Evolutionary conservation across 2,113 vertebrate species (phyloP), one percentile per base, ranked within the genome.

Genomic region (Neolamprologus caudopunctatus): DNA sequence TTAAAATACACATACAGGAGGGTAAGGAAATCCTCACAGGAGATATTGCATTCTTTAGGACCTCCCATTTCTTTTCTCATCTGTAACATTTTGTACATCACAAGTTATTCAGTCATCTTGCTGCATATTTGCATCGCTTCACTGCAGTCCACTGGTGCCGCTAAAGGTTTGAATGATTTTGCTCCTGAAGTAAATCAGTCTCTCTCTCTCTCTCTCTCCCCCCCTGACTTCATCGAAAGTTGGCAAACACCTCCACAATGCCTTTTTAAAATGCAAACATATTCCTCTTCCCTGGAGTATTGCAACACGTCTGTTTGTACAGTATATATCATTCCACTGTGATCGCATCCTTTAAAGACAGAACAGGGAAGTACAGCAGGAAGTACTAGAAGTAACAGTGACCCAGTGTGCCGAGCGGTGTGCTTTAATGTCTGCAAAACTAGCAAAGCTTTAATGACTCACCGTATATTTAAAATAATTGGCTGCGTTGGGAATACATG

Each of bases 191-290:
- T 73, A 45, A 73, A 73, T 73, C 68, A 45, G 37, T 73, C 37
- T 14, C 8, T 2, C 4, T 33, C 2, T 8, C 28, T 31, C 28
- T 31, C 28, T 31, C 6, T 6, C 28, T 6, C 28, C 0, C 6
- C 21, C 21, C 12, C 12, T 7, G 1, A 26, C 54, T 14, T 14
- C 24, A 26, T 26, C 7, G 4, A 57, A 68, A 68, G 35, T 68
- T 40, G 19, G 11, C n/a, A 68, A 68, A 40, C 11, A 68, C 35
- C 11, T 24, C 66, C 35, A 42, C 7, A 42, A 71, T 14, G 35
- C 2, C n/a, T 42, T 42, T 42, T 71, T 42, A 24, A 71, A 71
- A 42, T 71, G 66, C 66, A 24, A 71, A 71, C 12, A 71, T 24
- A 14, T 40, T 71, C 66, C n/a, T 71, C 37, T 42, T 42, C n/a